phyloP scores from a whole-genome alignment of 2,797 vertebrate genomes.

The Poecilia velifera region DNA sequence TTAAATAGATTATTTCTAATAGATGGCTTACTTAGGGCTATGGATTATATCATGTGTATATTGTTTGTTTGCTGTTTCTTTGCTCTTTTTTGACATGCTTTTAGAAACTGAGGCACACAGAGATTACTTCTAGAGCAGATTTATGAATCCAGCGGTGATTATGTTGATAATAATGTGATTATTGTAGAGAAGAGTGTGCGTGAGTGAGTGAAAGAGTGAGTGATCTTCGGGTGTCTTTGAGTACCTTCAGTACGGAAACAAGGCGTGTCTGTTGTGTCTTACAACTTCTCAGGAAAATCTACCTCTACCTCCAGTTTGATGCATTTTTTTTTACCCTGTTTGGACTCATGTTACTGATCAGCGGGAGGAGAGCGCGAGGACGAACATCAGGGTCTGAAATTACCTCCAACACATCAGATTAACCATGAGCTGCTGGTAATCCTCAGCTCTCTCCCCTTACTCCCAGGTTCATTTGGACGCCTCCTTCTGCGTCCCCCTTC shows the following conservation, averaged over 20 bases:
- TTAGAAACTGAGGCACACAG: slow-evolving; percentile 67
- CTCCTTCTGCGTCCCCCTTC: slow-evolving; percentile 30
- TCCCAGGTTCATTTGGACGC: slow-evolving; percentile 22
- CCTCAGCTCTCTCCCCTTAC: not conserved
- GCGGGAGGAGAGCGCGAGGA: slow-evolving; percentile 46
- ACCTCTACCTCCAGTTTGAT: slow-evolving; percentile 84
- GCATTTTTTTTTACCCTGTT: slow-evolving; percentile 66
- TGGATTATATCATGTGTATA: slow-evolving; percentile 69
- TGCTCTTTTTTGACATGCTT: slow-evolving; percentile 49
- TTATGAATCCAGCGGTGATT: slow-evolving; percentile 57
- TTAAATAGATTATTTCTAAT: slow-evolving; percentile 71
- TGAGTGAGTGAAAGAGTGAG: slow-evolving; percentile 14
- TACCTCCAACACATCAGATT: slow-evolving; percentile 23
- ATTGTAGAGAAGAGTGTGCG: slow-evolving; percentile 58
- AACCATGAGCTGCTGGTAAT: slow-evolving; percentile 8
- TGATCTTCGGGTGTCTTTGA: slow-evolving; percentile 62
- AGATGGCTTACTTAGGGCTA: slow-evolving; percentile 66
- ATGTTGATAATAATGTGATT: slow-evolving; percentile 65
- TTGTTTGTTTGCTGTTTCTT: slow-evolving; percentile 50
- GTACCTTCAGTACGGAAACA: slow-evolving; percentile 66
- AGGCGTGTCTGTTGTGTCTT: slow-evolving; percentile 69
- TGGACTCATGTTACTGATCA: slow-evolving; percentile 73
- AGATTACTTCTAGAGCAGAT: slow-evolving; percentile 69
- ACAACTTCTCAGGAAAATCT: slow-evolving; percentile 85
- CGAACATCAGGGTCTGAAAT: slow-evolving; percentile 32